Evolutionary conservation across 2,888 invertebrate genomes (phyloP).

Genomic region (Busseola fusca): DNA sequence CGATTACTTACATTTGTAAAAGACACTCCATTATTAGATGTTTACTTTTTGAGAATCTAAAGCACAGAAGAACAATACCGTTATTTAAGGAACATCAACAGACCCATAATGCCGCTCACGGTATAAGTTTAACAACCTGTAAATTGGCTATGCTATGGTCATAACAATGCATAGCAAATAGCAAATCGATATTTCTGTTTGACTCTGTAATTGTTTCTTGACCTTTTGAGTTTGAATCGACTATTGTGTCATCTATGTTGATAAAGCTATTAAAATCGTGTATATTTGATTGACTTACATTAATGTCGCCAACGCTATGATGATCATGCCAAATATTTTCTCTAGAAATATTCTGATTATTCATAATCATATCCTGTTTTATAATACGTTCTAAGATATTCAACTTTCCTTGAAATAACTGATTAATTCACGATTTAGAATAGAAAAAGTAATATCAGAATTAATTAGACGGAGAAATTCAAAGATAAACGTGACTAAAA

Average conservation of each 20-base stretch:
- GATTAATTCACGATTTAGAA: background rate
- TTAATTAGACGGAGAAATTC: constrained; percentile 36
- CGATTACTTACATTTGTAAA: background rate
- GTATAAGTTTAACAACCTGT: background rate
- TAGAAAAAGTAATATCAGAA: background rate
- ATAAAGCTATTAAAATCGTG: background rate
- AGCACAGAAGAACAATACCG: background rate
- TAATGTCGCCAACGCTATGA: background rate
- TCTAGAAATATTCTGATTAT: background rate
- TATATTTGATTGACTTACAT: constrained; percentile 1
- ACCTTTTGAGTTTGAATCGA: background rate
- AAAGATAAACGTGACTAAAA: constrained; percentile 39
- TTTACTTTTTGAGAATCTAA: background rate
- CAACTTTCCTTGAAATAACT: background rate
- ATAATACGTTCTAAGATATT: background rate
- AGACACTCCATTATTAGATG: background rate
- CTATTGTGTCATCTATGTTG: background rate
- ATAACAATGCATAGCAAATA: background rate
- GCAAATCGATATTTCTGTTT: background rate
- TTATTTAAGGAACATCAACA: background rate
- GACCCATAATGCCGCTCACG: background rate
- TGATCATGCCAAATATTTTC: constrained; percentile 1
- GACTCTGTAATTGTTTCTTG: background rate
- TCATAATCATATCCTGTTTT: constrained; percentile 7
- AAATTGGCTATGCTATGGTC: constrained; percentile 5